Base-by-base conservation (phyloP, 2,113 vertebrate genomes). In the Oplegnathus fasciatus region DNA sequence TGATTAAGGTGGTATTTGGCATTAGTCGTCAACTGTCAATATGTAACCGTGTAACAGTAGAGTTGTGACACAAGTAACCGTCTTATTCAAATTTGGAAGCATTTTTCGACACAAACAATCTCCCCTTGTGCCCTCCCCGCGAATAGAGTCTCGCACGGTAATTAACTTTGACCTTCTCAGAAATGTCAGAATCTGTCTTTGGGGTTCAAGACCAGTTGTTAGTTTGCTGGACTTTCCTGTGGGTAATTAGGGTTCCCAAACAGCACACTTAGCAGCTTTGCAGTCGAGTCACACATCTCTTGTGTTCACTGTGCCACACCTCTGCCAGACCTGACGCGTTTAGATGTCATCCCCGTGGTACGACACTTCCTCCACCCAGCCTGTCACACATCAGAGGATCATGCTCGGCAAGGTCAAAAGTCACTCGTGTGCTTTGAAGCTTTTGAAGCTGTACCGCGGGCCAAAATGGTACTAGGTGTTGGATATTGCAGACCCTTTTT, bases 111-210 rank as follows among this genome's bases (percentile, higher is more conserved):
- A 76, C 73, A 90, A 87, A 89, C 85, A 83, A 70, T 65, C 71
- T 81, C 68, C 18, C 46, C 61, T 50, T 78, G 40, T 57, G 48
- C 48, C 54, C 32, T 40, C 74, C 26, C 5, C 40, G n/a, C 76
- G 86, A 82, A 68, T n/a, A 83, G 72, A 68, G 66, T 62, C 40
- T 73, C n/a, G 13, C 44, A 11, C 44, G 3, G 75, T 91, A 90
- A 92, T 94, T 92, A 94, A 75, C 71, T 50, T 28, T 86, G 88
- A 92, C 91, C 93, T 94, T 92, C 88, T 88, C 76, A 70, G 9
- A 91, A 93, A 93, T 93, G 92, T 87, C 91, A 92, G 72, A 88
- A 88, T 87, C 37, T 79, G 90, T 90, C 84, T 89, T 90, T 24
- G 48, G 84, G 74, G 66, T 76, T 82, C 30, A 34, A 34, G 74